These are phyloP conservation scores for Brachymystax lenok DNA, from an alignment of 2,797 vertebrate species.

Conservation along the genomic window DNA sequence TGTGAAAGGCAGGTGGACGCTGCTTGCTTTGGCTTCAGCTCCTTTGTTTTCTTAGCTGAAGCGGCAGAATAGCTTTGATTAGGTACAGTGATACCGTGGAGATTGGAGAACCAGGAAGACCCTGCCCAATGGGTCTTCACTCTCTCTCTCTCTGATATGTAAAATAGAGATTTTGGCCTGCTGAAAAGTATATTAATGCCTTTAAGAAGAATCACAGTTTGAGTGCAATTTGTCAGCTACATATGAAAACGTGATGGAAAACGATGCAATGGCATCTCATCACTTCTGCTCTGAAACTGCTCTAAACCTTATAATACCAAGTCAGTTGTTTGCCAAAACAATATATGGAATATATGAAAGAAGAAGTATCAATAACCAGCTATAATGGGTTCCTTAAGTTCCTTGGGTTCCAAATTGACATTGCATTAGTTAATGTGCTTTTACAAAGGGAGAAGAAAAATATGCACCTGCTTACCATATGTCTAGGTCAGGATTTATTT, in stretches of 20 bases:
- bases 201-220: conserved; percentile 31
- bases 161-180: conserved; percentile 40
- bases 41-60: conserved; percentile 61
- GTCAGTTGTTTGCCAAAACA: conserved; percentile 65
- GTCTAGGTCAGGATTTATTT: conserved; percentile 47
- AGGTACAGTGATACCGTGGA: conserved; percentile 51
- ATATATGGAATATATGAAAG: conserved; percentile 70
- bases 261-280: conserved; percentile 60
- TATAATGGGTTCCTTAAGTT: conserved; percentile 65
- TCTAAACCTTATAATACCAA: conserved; percentile 48
- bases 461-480: conserved; percentile 50
- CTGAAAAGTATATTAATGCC: conserved; percentile 30
- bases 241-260: conserved; percentile 59
- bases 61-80: conserved; percentile 50
- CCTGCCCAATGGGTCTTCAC: conserved; percentile 31
- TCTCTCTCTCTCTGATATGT: conserved; percentile 49
- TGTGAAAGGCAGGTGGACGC: conserved; percentile 39
- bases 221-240: conserved; percentile 58
- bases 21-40: conserved; percentile 52
- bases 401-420: conserved; percentile 54
- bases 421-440: conserved; percentile 37
- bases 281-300: conserved; percentile 34
- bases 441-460: conserved; percentile 22
- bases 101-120: conserved; percentile 44
- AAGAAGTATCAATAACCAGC: conserved; percentile 58